Evolutionary conservation across 1,140 invertebrate genomes (phyloP).

Genomic region (Cepaea nemoralis): DNA sequence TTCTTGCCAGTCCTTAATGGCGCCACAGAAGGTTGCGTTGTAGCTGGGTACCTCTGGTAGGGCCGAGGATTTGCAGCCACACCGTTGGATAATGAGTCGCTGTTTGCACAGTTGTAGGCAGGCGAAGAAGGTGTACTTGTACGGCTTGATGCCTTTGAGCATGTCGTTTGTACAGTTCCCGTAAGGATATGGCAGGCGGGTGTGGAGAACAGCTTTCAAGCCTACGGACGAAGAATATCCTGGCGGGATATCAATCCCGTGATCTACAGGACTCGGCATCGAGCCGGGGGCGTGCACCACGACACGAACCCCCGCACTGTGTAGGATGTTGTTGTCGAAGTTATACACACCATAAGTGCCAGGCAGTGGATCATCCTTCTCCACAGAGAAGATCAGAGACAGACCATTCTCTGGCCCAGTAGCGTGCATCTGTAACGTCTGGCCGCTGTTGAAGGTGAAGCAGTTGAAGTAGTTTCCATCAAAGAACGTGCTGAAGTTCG

Average conservation of each 20-base stretch:
- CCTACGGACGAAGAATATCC: constrained; percentile 67
- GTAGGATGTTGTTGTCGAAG: constrained; percentile 61
- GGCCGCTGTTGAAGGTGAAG: constrained; percentile 65
- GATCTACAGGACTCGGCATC: constrained; percentile 71
- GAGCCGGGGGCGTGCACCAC: constrained; percentile 71
- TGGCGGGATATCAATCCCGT: constrained; percentile 67
- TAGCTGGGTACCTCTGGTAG: constrained; percentile 48
- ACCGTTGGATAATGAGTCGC: constrained; percentile 56
- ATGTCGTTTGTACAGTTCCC: constrained; percentile 63
- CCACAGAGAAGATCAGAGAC: constrained; percentile 63
- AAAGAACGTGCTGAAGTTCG: constrained; percentile 62
- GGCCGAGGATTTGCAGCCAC: constrained; percentile 61
- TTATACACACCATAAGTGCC: constrained; percentile 65
- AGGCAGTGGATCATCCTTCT: constrained; percentile 63
- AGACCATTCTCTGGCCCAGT: constrained; percentile 67
- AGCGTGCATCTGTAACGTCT: constrained; percentile 61
- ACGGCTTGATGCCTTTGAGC: constrained; percentile 50
- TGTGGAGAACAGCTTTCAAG: constrained; percentile 61
- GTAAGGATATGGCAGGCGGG: constrained; percentile 58
- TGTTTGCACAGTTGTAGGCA: constrained; percentile 67
- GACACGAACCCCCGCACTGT: constrained; percentile 69
- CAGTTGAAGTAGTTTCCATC: constrained; percentile 69
- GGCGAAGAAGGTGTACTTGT: constrained; percentile 63
- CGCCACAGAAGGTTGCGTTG: constrained; percentile 62
- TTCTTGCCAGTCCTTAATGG: constrained; percentile 57